A percentile compares a stretch with the other conserved stretches of the same genome.
These are phyloP conservation scores for Heterohyrax brucei DNA, from an alignment of 2,797 vertebrate genomes.

Conservation along the genomic window DNA sequence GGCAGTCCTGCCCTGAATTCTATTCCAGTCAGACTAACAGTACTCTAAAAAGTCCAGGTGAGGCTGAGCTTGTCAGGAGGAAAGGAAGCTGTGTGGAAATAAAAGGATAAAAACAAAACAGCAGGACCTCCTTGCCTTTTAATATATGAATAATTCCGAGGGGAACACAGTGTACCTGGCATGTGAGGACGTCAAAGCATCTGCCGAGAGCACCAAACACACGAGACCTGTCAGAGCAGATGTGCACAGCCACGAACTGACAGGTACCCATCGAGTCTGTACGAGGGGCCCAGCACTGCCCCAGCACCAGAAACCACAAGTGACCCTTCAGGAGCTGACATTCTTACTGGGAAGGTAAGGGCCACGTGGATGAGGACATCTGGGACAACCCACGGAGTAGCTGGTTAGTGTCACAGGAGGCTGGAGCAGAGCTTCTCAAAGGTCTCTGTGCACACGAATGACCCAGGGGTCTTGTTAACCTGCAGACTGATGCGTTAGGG, in stretches of 20 bases:
- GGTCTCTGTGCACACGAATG: not conserved
- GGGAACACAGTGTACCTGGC: not conserved
- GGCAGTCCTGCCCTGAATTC: not conserved
- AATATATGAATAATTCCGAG: constrained; percentile 38
- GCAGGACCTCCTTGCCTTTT: not conserved
- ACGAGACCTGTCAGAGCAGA: not conserved
- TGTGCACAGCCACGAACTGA: not conserved
- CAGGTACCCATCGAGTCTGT: not conserved
- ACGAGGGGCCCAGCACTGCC: not conserved
- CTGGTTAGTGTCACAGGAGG: not conserved
- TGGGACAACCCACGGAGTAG: no score
- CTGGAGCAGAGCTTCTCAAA: not conserved
- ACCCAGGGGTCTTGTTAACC: not conserved
- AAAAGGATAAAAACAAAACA: not conserved
- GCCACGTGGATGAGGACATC: not conserved
- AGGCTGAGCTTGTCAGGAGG: no score
- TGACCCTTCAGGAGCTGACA: not conserved
- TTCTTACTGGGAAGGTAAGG: not conserved
- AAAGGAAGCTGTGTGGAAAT: not conserved
- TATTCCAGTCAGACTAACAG: no score
- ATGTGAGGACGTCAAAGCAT: constrained; percentile 20
- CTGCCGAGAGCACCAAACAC: constrained; percentile 6
- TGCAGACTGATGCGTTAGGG: not conserved
- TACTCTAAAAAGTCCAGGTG: no score
- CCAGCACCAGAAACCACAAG: not conserved